Percentiles rank a stretch among this genome's conserved stretches.
These are phyloP conservation scores for Saccopteryx bilineata DNA, from an alignment of 2,113 vertebrate genomes.

Conservation along the genomic window DNA sequence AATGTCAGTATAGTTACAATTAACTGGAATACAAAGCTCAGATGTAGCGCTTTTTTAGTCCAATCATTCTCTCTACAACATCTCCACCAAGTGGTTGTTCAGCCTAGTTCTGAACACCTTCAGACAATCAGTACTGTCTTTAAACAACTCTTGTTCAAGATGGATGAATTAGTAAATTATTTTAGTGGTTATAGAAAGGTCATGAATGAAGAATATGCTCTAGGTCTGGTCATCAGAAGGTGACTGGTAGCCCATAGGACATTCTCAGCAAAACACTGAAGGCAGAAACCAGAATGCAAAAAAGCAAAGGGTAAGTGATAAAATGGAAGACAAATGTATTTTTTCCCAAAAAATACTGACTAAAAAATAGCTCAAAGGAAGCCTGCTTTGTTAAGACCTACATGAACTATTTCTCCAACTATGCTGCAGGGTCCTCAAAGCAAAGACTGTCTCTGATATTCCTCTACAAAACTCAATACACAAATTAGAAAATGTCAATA, in stretches of 20 bases:
- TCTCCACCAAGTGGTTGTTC: constrained; percentile 80
- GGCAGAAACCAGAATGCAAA: constrained; percentile 42
- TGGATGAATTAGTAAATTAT: constrained; percentile 35
- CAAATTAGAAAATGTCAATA: constrained; percentile 46
- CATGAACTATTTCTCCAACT: not conserved
- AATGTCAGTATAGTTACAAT: constrained; percentile 14
- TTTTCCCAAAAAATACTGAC: not conserved
- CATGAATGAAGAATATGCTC: constrained; percentile 29
- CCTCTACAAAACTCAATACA: not conserved
- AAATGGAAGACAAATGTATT: not conserved
- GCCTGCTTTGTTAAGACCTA: constrained; percentile 13
- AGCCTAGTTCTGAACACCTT: constrained; percentile 46
- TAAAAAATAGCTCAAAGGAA: constrained; percentile 25
- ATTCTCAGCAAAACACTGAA: constrained; percentile 45
- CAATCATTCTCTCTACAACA: constrained; percentile 76
- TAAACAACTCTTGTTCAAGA: constrained; percentile 51
- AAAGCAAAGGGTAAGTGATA: not conserved
- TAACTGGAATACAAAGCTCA: constrained; percentile 33
- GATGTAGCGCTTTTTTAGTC: not conserved
- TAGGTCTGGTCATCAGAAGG: constrained; percentile 14
- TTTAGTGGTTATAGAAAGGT: not conserved
- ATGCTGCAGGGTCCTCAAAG: not conserved
- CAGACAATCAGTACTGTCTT: constrained; percentile 29
- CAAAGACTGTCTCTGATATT: not conserved
- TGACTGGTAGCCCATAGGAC: not conserved